Evolutionary conservation across 2,113 vertebrate genomes (phyloP).

Genomic region (Apeltes quadracus): DNA sequence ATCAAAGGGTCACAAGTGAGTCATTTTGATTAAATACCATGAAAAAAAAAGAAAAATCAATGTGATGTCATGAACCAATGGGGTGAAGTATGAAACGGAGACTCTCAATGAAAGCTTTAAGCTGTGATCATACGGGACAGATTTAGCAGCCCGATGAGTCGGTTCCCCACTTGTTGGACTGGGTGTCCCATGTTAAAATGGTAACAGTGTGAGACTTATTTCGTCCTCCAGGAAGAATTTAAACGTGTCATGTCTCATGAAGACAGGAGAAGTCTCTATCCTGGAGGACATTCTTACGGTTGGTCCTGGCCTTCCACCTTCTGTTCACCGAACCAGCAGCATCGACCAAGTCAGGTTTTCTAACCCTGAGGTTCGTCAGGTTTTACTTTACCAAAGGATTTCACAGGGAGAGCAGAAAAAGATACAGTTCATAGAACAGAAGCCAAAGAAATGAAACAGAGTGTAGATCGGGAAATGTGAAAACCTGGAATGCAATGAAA

Average conservation of each 20-base stretch:
- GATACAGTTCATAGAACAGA: background rate
- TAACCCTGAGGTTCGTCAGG: background rate
- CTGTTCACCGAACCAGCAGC: too few species aligned
- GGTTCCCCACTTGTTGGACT: too few species aligned
- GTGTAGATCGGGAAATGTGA: too few species aligned
- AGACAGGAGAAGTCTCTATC: background rate
- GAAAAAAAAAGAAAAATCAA: background rate
- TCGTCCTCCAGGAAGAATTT: constrained; percentile 35
- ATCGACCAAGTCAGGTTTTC: constrained; percentile 1
- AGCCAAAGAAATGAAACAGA: background rate
- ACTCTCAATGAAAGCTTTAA: constrained; percentile 2
- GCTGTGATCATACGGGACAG: constrained; percentile 18
- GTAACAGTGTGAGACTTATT: too few species aligned
- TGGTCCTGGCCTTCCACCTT: too few species aligned
- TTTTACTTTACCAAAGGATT: background rate
- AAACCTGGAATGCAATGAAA: background rate
- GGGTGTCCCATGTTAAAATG: background rate
- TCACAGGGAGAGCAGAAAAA: background rate
- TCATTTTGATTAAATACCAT: background rate
- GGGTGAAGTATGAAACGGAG: background rate
- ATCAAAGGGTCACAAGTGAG: background rate
- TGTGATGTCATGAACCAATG: constrained; percentile 7
- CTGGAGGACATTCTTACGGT: background rate
- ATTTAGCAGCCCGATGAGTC: constrained; percentile 5
- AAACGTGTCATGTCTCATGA: background rate